Evolutionary conservation across 2,797 vertebrate species (phyloP).

Genomic region (Fistularia tabacaria): DNA sequence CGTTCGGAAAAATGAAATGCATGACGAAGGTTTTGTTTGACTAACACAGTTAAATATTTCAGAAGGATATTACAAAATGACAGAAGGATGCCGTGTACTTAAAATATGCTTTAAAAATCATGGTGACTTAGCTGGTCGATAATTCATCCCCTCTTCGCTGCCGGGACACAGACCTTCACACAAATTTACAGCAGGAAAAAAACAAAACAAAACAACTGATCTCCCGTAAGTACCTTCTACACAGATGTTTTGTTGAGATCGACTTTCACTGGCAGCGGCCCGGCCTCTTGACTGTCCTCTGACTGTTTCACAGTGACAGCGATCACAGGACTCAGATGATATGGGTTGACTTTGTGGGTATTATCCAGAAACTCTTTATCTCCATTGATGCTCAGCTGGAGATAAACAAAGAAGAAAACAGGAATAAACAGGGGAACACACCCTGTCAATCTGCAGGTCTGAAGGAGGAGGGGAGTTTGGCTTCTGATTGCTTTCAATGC

Average conservation of each 20-base stretch:
- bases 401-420: constrained; percentile 5
- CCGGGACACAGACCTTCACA: constrained; percentile 28
- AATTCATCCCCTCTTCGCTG: constrained; percentile 19
- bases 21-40: too few species aligned
- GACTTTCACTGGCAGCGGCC: constrained; percentile 89
- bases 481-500: too few species aligned
- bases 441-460: background rate
- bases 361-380: constrained; percentile 88
- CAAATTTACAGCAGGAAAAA: constrained; percentile 29
- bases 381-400: constrained; percentile 87
- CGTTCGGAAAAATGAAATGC: too few species aligned
- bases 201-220: constrained; percentile 25
- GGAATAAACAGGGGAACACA: background rate
- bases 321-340: constrained; percentile 78
- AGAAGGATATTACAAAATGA: constrained; percentile 14
- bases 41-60: too few species aligned
- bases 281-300: constrained; percentile 76
- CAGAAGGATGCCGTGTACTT: constrained; percentile 55
- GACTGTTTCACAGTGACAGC: constrained; percentile 77
- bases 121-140: constrained; percentile 37
- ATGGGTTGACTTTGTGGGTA: constrained; percentile 75
- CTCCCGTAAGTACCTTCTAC: constrained; percentile 62
- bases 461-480: too few species aligned
- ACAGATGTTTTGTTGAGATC: constrained; percentile 89
- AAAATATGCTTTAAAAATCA: constrained; percentile 44